Conservation (phyloP, 2,113 vertebrate genomes). For the Corydoras maculifer region DNA sequence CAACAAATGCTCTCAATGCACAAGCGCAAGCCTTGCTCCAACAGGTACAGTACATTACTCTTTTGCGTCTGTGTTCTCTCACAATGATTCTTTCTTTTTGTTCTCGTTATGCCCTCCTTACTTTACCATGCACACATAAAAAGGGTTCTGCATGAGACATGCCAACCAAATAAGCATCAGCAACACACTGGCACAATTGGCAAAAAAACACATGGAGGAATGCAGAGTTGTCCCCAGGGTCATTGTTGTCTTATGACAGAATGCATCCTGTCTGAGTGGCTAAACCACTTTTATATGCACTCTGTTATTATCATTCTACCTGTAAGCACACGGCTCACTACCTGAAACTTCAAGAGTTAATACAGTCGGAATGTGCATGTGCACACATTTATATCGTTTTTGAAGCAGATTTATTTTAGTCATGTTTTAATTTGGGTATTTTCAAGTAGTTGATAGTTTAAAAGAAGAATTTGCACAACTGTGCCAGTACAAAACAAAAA, state of each 20-base stretch:
- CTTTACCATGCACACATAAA: slow-evolving; percentile 11
- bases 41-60: slow-evolving; percentile 65
- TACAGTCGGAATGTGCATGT: too few relatives aligned
- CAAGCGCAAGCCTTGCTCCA: slow-evolving; percentile 97
- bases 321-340: too few relatives aligned
- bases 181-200: background rate
- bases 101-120: background rate
- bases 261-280: slow-evolving; percentile 27
- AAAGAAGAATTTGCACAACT: background rate
- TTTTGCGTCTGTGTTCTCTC: too few relatives aligned
- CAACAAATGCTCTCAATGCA: slow-evolving; percentile 88
- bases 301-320: too few relatives aligned
- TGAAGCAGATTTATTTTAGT: too few relatives aligned
- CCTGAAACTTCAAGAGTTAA: too few relatives aligned
- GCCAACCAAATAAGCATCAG: background rate
- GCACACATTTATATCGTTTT: too few relatives aligned
- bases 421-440: too few relatives aligned
- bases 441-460: too few relatives aligned
- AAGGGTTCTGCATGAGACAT: too few relatives aligned
- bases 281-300: slow-evolving; percentile 6
- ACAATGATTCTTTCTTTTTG: background rate
- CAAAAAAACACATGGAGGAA: slow-evolving; percentile 26
- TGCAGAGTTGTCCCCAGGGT: slow-evolving; percentile 33
- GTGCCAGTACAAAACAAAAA: slow-evolving; percentile 29
- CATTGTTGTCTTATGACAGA: slow-evolving; percentile 19